Conservation (phyloP, 1,140 invertebrate genomes). For the Drepana arcuata region DNA sequence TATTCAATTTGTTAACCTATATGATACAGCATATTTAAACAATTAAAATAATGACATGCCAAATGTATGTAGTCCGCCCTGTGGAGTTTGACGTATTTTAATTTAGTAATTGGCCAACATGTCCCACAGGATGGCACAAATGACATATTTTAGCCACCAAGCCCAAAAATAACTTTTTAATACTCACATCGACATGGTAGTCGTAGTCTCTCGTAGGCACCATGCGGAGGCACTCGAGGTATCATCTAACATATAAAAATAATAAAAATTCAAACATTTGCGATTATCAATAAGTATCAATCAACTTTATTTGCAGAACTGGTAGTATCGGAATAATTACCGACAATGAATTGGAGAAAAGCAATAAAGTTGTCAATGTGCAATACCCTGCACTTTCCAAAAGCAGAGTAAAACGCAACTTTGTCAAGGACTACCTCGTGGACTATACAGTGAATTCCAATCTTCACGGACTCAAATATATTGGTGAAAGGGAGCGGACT, state of each 20-base stretch:
- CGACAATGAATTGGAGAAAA: slow-evolving; percentile 12
- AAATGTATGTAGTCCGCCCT: too few relatives aligned
- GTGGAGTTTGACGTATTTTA: too few relatives aligned
- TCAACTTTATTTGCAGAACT: slow-evolving; percentile 17
- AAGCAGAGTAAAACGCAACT: slow-evolving; percentile 8
- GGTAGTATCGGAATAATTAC: slow-evolving; percentile 19
- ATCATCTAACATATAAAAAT: neutral
- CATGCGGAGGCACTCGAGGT: slow-evolving; percentile 46
- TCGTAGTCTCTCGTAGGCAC: too few relatives aligned
- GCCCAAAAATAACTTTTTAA: slow-evolving; percentile 18
- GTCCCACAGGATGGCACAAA: slow-evolving; percentile 26
- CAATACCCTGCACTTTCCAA: neutral
- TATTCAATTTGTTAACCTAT: too few relatives aligned
- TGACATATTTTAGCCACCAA: slow-evolving; percentile 21
- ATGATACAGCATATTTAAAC: too few relatives aligned
- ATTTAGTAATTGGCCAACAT: slow-evolving; percentile 43
- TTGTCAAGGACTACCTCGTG: slow-evolving; percentile 41
- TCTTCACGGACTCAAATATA: slow-evolving; percentile 55
- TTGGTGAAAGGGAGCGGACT: slow-evolving; percentile 53
- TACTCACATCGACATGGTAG: too few relatives aligned
- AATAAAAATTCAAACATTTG: neutral
- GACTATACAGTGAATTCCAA: slow-evolving; percentile 54
- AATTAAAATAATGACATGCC: too few relatives aligned
- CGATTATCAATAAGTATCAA: neutral
- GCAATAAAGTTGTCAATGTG: neutral